phyloP scores from a whole-genome alignment of 2,113 vertebrate species.

The Callaeas wilsoni region DNA sequence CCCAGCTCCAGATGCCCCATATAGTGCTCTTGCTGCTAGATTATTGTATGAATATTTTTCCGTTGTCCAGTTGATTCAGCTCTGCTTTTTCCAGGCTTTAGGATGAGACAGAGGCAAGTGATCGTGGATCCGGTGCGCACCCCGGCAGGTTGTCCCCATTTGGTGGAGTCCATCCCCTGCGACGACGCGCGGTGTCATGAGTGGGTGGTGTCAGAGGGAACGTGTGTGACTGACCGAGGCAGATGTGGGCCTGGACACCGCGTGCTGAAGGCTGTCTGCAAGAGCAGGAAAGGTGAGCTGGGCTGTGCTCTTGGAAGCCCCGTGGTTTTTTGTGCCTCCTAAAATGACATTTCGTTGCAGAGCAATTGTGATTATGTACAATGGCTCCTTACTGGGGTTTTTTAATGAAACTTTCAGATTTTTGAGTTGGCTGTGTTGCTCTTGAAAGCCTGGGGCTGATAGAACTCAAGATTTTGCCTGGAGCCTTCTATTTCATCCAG shows the following conservation, averaged over 20 bases:
- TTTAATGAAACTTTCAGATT: neutral
- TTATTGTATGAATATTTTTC: neutral
- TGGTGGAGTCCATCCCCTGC: conserved; percentile 86
- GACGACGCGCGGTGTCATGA: conserved; percentile 83
- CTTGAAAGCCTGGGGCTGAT: neutral
- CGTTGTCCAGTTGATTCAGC: neutral
- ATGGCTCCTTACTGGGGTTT: neutral
- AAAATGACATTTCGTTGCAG: neutral
- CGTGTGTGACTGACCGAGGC: conserved; percentile 73
- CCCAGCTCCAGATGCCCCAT: neutral
- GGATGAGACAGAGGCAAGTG: conserved; percentile 80
- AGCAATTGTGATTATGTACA: neutral
- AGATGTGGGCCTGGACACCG: conserved; percentile 83
- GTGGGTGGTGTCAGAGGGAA: conserved; percentile 76
- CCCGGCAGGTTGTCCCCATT: conserved; percentile 77
- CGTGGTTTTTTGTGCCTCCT: neutral
- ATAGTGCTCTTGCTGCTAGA: neutral
- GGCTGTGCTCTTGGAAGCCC: neutral
- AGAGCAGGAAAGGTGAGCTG: conserved; percentile 77
- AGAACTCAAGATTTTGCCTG: neutral
- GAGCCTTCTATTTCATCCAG: neutral
- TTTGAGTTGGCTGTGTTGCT: neutral
- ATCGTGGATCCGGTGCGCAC: conserved; percentile 69
- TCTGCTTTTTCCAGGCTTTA: conserved; percentile 77
- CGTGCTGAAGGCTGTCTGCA: conserved; percentile 75